Percentiles rank a stretch among this genome's conserved stretches.
Conservation (phyloP, 2,797 vertebrate genomes). For the Bucorvus abyssinicus region DNA sequence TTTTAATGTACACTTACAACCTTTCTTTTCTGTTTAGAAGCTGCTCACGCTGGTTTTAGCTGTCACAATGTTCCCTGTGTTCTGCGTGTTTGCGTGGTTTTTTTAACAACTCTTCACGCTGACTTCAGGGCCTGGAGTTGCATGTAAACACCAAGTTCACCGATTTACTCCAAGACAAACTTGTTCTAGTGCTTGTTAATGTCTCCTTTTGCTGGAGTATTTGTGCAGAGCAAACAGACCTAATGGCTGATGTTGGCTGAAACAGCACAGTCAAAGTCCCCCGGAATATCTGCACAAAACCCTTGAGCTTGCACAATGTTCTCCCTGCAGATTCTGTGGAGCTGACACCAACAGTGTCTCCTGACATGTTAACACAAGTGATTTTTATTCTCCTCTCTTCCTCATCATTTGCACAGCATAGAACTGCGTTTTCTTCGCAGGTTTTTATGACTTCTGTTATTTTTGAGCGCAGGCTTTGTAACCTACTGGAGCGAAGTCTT, state of each 20-base stretch:
- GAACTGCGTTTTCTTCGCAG: neutral
- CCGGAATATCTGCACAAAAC: neutral
- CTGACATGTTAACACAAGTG: neutral
- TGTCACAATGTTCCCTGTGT: neutral
- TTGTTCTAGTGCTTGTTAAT: neutral
- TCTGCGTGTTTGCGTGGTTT: fast-evolving
- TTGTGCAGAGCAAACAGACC: slow-evolving; percentile 23
- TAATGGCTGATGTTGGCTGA: neutral
- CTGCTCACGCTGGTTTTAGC: fast-evolving
- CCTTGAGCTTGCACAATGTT: neutral
- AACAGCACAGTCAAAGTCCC: neutral
- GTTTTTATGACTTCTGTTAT: neutral
- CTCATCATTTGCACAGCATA: neutral
- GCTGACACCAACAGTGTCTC: neutral
- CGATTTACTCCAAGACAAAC: neutral
- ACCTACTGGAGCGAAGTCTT: neutral
- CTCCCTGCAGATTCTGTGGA: neutral
- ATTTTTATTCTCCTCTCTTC: neutral
- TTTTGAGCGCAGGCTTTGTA: slow-evolving; percentile 7
- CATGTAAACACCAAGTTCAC: neutral
- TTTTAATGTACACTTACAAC: neutral
- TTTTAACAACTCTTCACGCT: neutral
- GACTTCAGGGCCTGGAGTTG: neutral
- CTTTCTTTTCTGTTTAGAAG: neutral
- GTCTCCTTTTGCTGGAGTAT: neutral